Evolutionary conservation across 2,888 invertebrate genomes (phyloP), one percentile per base, ranked within the genome.

Genomic region (Agonopterix heracliana): DNA sequence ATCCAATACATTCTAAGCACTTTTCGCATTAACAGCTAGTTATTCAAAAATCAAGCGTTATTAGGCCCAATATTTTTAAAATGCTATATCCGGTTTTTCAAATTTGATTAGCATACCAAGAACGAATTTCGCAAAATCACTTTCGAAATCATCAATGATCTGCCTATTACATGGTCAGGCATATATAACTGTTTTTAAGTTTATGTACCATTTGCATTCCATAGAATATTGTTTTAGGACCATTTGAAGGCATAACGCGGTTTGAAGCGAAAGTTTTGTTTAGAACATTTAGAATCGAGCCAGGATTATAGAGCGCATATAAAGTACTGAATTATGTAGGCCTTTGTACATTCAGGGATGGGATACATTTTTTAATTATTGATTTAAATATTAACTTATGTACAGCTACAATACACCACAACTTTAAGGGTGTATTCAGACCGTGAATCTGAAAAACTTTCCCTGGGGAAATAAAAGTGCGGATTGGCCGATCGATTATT

Each of bases 141-240:
- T 61, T 59, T 61, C 57, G 47, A 56, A 55, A 53, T 5, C 54
- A 54, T 52, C 46, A 51, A 55, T 57, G 52, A 57, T 57, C 55
- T 47, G 45, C 44, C 44, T 53, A 55, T 54, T 47, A 51, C 11
- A 14, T 11, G n/a, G 3, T 46, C 11, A 11, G 45, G 34, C 13
- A 41, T 43, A 41, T 34, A 49, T 45, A 49, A 48, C 48, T 35
- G 46, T 46, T 52, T 52, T 49, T 42, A 38, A 35, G 36, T 44
- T 49, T 45, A 47, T 14, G 9, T 47, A 38, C 56, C 63, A 78
- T 82, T 81, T 81, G 81, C 81, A 83, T 81, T 68, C 81, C 46
- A 34, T 59, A 55, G 66, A 60, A 67, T 66, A 66, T 60, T 52
- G 47, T 63, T 68, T 70, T 70, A 54, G 58, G 64, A 54, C 71